A percentile compares a stretch with the other conserved stretches of the same genome.
phyloP scores from a whole-genome alignment of 2,113 vertebrate genomes.

The Chamaea fasciata region DNA sequence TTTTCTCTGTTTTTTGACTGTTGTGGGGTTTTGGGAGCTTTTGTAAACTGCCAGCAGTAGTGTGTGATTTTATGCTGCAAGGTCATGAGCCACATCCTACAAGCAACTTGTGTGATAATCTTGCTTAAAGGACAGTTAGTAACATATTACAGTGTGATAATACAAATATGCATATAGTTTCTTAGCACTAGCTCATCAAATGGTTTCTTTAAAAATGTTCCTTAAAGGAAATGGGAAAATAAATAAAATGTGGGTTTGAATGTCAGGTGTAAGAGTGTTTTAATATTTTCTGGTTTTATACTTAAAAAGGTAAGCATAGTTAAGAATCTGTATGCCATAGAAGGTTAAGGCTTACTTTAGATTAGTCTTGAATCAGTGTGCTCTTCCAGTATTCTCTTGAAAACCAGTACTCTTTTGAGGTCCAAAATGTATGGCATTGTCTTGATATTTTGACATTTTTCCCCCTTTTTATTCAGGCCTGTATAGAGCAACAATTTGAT shows the following conservation, averaged over 20 bases:
- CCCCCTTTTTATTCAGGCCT: slow-evolving; percentile 72
- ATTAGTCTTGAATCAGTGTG: background rate
- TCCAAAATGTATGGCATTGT: background rate
- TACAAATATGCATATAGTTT: background rate
- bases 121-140: background rate
- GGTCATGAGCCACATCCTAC: background rate
- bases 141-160: background rate
- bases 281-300: background rate
- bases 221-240: background rate
- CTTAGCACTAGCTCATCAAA: background rate
- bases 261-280: background rate
- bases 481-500: slow-evolving; percentile 96
- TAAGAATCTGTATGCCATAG: background rate
- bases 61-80: background rate
- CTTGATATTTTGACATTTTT: background rate
- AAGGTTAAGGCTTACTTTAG: background rate
- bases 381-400: background rate
- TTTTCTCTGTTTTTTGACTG: background rate
- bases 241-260: background rate
- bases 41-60: background rate
- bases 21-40: background rate
- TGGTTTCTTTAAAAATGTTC: background rate
- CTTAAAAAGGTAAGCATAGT: background rate
- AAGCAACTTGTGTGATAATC: accelerated
- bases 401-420: background rate